phyloP scores from a whole-genome alignment of 2,797 vertebrate genomes.

The Vultur gryphus region DNA sequence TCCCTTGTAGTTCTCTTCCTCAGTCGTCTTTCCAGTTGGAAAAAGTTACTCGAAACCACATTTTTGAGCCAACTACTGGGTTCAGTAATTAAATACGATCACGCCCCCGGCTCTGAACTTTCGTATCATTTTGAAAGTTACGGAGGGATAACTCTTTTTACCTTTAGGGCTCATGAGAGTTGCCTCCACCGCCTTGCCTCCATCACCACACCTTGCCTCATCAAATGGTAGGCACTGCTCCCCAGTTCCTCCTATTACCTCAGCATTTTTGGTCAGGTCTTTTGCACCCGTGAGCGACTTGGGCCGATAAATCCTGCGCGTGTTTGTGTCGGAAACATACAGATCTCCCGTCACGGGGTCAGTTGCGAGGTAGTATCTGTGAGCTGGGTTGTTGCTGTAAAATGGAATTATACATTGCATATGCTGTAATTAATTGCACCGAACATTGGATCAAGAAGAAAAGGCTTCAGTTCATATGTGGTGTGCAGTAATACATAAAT shows the following conservation, averaged over 20 bases:
- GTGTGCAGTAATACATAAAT: neutral
- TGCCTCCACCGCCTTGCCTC: slow-evolving; percentile 91
- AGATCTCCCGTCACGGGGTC: slow-evolving; percentile 92
- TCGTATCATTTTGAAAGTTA: neutral
- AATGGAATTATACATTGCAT: neutral
- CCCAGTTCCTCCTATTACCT: slow-evolving; percentile 91
- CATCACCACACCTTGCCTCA: slow-evolving; percentile 94
- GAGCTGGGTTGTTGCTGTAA: slow-evolving; percentile 95
- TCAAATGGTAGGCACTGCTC: slow-evolving; percentile 98
- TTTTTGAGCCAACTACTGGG: neutral
- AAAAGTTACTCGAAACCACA: neutral
- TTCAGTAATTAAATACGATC: neutral
- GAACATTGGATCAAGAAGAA: neutral
- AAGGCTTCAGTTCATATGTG: neutral
- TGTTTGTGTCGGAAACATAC: slow-evolving; percentile 97
- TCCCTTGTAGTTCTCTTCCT: neutral
- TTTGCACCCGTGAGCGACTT: slow-evolving; percentile 82
- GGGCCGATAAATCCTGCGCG: slow-evolving; percentile 91
- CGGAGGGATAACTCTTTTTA: slow-evolving; percentile 56
- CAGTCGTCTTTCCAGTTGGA: neutral
- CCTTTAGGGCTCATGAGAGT: slow-evolving; percentile 98
- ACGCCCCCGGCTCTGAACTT: neutral
- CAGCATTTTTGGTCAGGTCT: slow-evolving; percentile 89
- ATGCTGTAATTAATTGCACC: neutral
- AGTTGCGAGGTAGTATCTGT: slow-evolving; percentile 94